Percentiles rank a stretch among this genome's conserved stretches.
Conservation (phyloP, 2,113 vertebrate species). For the Sinocyclocheilus anshuiensis region DNA sequence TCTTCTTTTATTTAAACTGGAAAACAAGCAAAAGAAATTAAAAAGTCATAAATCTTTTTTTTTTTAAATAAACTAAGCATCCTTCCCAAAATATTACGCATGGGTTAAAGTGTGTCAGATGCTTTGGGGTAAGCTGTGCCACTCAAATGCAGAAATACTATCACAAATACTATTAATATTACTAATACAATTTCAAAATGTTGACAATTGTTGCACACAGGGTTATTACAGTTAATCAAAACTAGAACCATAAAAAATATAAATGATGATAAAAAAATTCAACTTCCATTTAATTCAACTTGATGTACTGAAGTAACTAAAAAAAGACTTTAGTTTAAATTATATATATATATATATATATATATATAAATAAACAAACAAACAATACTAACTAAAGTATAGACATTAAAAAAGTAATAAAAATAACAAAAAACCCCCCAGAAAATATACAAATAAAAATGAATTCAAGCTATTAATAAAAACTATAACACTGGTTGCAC, state of each 20-base stretch:
- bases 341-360: too few species aligned
- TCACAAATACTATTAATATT: not conserved
- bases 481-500: not conserved
- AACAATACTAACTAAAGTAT: too few species aligned
- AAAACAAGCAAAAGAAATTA: not conserved
- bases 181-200: not conserved
- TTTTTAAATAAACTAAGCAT: not conserved
- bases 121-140: not conserved
- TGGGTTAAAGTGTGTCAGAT: not conserved
- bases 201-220: too few species aligned
- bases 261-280: too few species aligned
- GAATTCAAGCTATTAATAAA: not conserved
- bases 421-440: not conserved
- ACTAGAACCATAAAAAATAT: too few species aligned
- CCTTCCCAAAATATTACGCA: not conserved
- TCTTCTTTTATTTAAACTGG: not conserved
- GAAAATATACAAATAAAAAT: too few species aligned
- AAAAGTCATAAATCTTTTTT: not conserved
- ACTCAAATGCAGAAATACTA: not conserved
- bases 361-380: too few species aligned
- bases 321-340: too few species aligned
- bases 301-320: too few species aligned
- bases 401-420: not conserved
- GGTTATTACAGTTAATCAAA: too few species aligned
- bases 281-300: too few species aligned